These are phyloP conservation scores for Rhagoletis pomonella DNA, from an alignment of 1,140 invertebrate genomes.

Conservation along the genomic window DNA sequence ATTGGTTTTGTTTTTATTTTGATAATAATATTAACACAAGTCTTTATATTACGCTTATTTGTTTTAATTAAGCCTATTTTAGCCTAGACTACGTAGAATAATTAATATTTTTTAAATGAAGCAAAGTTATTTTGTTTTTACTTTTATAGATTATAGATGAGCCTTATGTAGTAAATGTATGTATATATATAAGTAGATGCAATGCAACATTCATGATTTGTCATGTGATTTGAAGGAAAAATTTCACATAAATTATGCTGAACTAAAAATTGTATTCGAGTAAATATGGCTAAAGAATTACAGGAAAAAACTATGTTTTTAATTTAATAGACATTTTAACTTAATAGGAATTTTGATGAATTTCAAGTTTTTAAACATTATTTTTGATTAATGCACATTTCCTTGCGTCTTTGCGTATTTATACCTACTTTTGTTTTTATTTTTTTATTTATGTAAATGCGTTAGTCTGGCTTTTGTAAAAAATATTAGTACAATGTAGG, in stretches of 20 bases:
- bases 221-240: too few relatives aligned
- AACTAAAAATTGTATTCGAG: constrained; percentile 28
- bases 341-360: background rate
- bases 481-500: background rate
- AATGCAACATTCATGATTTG: too few relatives aligned
- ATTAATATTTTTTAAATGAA: too few relatives aligned
- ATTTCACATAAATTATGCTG: background rate
- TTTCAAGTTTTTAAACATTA: background rate
- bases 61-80: background rate
- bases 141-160: too few relatives aligned
- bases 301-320: background rate
- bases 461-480: background rate
- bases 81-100: background rate
- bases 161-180: background rate
- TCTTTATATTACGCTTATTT: background rate
- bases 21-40: constrained; percentile 29
- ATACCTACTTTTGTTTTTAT: background rate
- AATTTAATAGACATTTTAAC: background rate
- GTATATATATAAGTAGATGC: background rate
- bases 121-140: background rate
- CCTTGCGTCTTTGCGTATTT: background rate
- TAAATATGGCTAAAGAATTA: background rate
- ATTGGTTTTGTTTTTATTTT: background rate
- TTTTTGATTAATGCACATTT: background rate
- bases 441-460: constrained; percentile 1